Evolutionary conservation across 1,140 invertebrate species (phyloP), one percentile per base, ranked within the genome.

Genomic region (Dreissena rostriformis): DNA sequence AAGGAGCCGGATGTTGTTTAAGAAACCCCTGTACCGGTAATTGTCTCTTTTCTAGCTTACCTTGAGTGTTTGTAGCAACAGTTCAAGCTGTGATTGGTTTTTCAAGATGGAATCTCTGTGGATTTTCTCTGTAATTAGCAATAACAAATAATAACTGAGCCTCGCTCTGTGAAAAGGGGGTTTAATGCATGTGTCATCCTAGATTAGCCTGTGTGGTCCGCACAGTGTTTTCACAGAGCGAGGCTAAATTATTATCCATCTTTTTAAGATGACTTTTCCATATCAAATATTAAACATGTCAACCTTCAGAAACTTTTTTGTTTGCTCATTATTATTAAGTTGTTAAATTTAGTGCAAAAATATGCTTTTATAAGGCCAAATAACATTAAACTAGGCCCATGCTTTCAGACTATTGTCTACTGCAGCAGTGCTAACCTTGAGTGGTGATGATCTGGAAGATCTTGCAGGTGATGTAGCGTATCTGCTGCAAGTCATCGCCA

Each of bases 401-500:
- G 39, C 39, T 39, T 39, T 39, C 39, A 39, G 8, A 39, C 39
- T 8, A 39, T 39, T 39, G 8, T 39, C 8, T 2, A 39, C 39
- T 39, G 39, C 39, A 39, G 39, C 39, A 39, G 39, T 39, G 39
- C 39, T 74, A 86, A 93, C 92, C 92, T 85, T 90, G 89, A 51
- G 88, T 82, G n/a, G 78, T 84, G 22, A 93, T 82, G 22, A 90
- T 86, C 72, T 90, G 88, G n/a, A 87, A 85, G 53, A 93, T 87
- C 80, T 91, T 92, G n/a, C 88, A 86, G 0, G 91, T 90, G 12
- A 89, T 86, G 86, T 90, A 90, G 77, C 90, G 80, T 11, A 90
- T 87, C 71, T 92, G 91, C 28, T 91, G 89, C n/a, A 93, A 49
- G 66, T 92, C 92, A 28, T 93, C 92, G 1, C 85, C 53, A 14